Evolutionary conservation across 2,797 vertebrate species (phyloP).

Genomic region (Micropoecilia bifurca): DNA sequence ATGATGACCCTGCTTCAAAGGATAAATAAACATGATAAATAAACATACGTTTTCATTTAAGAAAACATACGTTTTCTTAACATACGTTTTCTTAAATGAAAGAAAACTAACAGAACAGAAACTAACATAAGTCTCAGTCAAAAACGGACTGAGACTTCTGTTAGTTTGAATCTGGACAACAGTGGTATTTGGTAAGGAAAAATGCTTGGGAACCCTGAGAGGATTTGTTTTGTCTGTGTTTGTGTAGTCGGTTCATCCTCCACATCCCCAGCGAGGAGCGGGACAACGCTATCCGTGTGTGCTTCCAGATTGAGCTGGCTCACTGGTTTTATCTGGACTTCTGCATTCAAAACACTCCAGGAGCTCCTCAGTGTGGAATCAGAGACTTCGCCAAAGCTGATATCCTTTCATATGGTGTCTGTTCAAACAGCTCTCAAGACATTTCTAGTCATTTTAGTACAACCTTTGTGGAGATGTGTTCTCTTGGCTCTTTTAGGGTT

Average conservation of each 20-base stretch:
- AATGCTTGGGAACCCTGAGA: neutral
- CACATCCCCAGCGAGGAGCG: slow-evolving; percentile 98
- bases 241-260: slow-evolving; percentile 95
- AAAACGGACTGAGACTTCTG: neutral
- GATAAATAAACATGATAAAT: neutral
- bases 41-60: neutral
- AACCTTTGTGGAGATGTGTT: neutral
- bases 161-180: neutral
- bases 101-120: no score
- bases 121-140: no score
- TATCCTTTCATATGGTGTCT: slow-evolving; percentile 85
- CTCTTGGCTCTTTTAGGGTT: neutral
- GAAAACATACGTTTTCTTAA: no score
- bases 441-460: neutral
- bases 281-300: slow-evolving; percentile 97
- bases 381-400: slow-evolving; percentile 99
- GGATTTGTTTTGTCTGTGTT: neutral
- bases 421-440: neutral
- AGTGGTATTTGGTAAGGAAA: neutral
- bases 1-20: neutral
- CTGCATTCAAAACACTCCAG: slow-evolving; percentile 95
- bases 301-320: slow-evolving; percentile 99
- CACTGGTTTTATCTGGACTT: slow-evolving; percentile 99
- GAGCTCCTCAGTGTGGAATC: slow-evolving; percentile 98
- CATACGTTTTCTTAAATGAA: no score